phyloP scores from a whole-genome alignment of 2,888 invertebrate species.

The Bimastos eiseni region DNA sequence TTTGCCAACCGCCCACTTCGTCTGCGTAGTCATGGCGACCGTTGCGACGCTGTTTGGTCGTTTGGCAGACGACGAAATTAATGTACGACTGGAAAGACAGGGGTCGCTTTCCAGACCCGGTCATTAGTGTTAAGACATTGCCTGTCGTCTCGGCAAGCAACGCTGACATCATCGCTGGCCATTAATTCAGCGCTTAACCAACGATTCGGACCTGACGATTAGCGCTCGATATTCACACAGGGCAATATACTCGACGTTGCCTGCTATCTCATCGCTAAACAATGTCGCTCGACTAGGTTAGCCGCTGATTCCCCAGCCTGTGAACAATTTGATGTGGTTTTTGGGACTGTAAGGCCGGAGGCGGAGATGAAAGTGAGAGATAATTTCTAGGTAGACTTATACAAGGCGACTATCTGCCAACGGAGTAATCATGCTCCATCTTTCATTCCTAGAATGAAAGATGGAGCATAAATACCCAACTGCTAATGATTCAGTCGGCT shows the following conservation, averaged over 20 bases:
- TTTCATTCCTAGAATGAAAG: too few species aligned
- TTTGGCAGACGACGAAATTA: conserved; percentile 5
- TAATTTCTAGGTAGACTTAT: not conserved
- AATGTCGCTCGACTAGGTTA: not conserved
- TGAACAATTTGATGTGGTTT: not conserved
- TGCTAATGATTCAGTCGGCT: not conserved
- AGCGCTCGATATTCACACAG: not conserved
- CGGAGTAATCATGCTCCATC: too few species aligned
- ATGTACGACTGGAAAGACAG: not conserved
- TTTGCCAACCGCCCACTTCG: not conserved
- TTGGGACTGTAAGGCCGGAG: too few species aligned
- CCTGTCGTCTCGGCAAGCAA: not conserved
- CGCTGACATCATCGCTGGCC: not conserved
- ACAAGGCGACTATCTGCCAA: not conserved
- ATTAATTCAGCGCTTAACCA: conserved; percentile 2
- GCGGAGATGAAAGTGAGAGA: not conserved
- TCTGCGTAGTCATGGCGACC: not conserved
- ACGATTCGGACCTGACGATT: not conserved
- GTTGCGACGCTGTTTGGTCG: not conserved
- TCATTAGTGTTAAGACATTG: not conserved
- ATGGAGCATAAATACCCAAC: too few species aligned
- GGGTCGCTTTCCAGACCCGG: not conserved
- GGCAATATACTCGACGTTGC: not conserved
- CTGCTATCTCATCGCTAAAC: not conserved
- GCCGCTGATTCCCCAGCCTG: not conserved